A percentile compares a stretch with the other conserved stretches of the same genome.
phyloP scores from a whole-genome alignment of 2,113 vertebrate genomes.

The Cisticola juncidis region DNA sequence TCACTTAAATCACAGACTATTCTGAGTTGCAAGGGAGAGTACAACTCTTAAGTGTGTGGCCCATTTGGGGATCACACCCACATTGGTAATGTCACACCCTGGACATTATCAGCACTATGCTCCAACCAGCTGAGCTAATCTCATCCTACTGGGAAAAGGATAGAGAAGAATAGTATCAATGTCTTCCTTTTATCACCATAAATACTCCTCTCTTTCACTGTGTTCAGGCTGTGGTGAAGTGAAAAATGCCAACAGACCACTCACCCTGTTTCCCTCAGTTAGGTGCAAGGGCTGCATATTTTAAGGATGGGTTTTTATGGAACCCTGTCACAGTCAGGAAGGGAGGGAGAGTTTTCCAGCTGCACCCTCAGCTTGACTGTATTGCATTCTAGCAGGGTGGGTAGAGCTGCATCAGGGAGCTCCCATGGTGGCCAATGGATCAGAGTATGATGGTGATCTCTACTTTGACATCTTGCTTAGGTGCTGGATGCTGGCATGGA shows the following conservation, averaged over 20 bases:
- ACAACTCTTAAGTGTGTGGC: background rate
- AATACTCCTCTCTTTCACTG: background rate
- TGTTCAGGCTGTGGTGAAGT: background rate
- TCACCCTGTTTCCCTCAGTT: background rate
- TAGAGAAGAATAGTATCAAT: background rate
- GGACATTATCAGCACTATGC: background rate
- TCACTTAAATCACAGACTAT: background rate
- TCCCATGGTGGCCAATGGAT: background rate
- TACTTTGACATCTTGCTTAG: background rate
- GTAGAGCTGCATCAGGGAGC: background rate
- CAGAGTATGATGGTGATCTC: background rate
- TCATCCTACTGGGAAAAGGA: background rate
- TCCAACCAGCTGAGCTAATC: background rate
- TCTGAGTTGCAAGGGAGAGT: background rate
- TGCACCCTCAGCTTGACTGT: background rate
- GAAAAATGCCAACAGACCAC: background rate
- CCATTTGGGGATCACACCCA: background rate
- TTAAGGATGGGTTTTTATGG: background rate
- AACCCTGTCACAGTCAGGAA: background rate
- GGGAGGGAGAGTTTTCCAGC: background rate
- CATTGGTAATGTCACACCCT: too few relatives aligned
- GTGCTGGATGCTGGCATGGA: background rate
- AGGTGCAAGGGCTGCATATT: background rate
- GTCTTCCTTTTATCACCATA: background rate
- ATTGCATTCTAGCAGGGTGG: background rate